Evolutionary conservation across 2,113 vertebrate species (phyloP).

Genomic region (Eupsittula cactorum): DNA sequence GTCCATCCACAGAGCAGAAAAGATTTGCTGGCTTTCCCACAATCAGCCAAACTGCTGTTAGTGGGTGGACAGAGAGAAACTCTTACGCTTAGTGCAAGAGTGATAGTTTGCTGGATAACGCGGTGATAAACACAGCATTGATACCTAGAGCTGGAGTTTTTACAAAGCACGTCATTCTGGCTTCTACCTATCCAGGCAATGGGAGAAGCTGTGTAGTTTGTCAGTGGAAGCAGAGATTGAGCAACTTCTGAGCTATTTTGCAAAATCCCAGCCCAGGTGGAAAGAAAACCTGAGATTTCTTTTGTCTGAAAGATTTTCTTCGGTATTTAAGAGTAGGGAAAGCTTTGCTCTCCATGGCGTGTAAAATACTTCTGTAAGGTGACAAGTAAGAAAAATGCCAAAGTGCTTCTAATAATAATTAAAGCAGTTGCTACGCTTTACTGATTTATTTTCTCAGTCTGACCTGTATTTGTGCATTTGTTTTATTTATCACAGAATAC

Average conservation of each 20-base stretch:
- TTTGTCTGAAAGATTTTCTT: not conserved
- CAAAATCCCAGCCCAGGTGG: not conserved
- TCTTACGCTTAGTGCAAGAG: not conserved
- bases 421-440: slow-evolving; percentile 59
- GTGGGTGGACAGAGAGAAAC: not conserved
- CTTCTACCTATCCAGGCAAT: not conserved
- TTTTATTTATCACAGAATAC: slow-evolving; percentile 69
- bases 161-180: not conserved
- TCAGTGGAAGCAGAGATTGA: not conserved
- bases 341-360: not conserved
- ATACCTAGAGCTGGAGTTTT: not conserved
- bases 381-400: slow-evolving; percentile 25
- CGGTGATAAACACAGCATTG: not conserved
- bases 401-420: slow-evolving; percentile 70
- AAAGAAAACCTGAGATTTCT: not conserved
- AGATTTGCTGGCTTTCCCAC: slow-evolving; percentile 42
- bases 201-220: not conserved
- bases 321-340: not conserved
- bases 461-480: slow-evolving; percentile 17
- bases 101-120: not conserved
- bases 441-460: slow-evolving; percentile 50
- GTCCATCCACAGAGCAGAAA: not conserved
- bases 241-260: not conserved
- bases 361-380: not conserved
- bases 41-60: not conserved